Evolutionary conservation across 1,140 invertebrate species (phyloP).

Genomic region (Akabosia matsudoensis): DNA sequence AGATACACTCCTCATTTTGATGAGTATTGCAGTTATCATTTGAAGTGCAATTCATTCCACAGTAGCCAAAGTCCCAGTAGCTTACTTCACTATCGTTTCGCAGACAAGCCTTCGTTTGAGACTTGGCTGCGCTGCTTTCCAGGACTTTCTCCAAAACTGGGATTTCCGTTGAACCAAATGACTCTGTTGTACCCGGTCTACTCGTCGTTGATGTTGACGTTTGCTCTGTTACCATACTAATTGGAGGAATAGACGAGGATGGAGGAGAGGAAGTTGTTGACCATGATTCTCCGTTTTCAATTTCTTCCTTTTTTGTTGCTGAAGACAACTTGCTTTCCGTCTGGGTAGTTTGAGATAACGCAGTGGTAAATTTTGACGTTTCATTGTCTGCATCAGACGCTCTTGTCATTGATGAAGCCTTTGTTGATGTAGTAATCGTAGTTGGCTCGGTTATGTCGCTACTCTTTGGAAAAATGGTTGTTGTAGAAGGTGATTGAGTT

Average conservation of each 20-base stretch:
- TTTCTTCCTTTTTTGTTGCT: background rate
- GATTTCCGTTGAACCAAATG: background rate
- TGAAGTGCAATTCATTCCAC: background rate
- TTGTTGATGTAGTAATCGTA: background rate
- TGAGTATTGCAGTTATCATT: background rate
- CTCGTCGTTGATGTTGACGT: background rate
- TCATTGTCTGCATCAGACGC: too few relatives aligned
- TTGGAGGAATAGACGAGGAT: background rate
- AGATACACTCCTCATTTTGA: slow-evolving; percentile 2
- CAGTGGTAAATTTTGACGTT: background rate
- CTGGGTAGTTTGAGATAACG: background rate
- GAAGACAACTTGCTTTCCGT: background rate
- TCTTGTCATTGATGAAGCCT: too few relatives aligned
- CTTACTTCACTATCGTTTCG: background rate
- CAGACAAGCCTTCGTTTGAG: background rate
- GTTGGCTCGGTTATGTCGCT: background rate
- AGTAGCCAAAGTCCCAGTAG: slow-evolving; percentile 8
- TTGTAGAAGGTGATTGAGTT: background rate
- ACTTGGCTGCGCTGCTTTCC: background rate
- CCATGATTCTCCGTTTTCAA: background rate
- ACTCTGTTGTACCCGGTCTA: background rate
- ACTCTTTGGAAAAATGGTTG: background rate
- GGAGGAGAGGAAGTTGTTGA: background rate
- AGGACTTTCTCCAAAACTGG: background rate
- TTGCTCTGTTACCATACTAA: background rate